Percentiles rank a stretch among this genome's conserved stretches.
Conservation (phyloP, 1,140 invertebrate species). For the Parapsyche elsis region DNA sequence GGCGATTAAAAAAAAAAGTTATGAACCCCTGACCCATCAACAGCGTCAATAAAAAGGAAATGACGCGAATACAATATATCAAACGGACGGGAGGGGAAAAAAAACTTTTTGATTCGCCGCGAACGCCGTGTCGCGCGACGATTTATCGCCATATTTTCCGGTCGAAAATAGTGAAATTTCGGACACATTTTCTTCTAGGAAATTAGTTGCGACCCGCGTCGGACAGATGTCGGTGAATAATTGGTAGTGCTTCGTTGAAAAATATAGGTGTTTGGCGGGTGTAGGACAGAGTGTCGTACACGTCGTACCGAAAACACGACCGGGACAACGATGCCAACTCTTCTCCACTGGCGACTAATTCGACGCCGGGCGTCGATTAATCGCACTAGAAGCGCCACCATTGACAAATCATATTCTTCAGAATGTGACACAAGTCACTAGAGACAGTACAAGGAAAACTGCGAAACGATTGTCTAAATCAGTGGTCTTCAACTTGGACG, state of each 20-base stretch:
- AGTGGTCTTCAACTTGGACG: too few species aligned
- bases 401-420: too few species aligned
- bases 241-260: slow-evolving; percentile 51
- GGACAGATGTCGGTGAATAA: slow-evolving; percentile 42
- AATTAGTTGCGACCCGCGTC: slow-evolving; percentile 1
- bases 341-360: neutral
- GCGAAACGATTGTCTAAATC: too few species aligned
- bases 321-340: neutral
- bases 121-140: neutral
- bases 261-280: slow-evolving; percentile 45
- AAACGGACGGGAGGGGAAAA: too few species aligned
- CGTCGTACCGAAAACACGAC: slow-evolving; percentile 35
- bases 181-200: neutral
- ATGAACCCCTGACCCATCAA: too few species aligned
- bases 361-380: neutral
- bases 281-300: slow-evolving; percentile 52
- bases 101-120: neutral
- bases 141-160: slow-evolving; percentile 5
- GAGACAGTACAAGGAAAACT: too few species aligned
- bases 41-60: too few species aligned
- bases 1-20: too few species aligned
- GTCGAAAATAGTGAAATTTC: neutral
- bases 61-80: too few species aligned
- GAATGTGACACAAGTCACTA: too few species aligned
- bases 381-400: neutral